Conservation (phyloP, 2,888 invertebrate species). For the Enchytraeus crypticus region DNA sequence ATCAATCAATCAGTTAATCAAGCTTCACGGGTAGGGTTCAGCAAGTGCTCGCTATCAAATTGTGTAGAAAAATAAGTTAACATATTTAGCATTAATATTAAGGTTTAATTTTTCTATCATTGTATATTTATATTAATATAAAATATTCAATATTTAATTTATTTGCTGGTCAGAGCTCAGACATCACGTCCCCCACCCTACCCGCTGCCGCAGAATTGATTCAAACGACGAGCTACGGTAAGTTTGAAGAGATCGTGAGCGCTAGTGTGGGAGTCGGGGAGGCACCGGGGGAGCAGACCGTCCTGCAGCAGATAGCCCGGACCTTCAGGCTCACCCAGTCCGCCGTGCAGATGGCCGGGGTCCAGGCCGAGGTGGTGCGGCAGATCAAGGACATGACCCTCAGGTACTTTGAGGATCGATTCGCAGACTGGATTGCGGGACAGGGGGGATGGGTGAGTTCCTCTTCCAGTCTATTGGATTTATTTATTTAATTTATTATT, state of each 20-base stretch:
- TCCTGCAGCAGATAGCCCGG: conserved; percentile 41
- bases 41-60: no score
- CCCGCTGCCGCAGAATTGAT: conserved; percentile 28
- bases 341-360: conserved; percentile 38
- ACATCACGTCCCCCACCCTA: no score
- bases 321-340: conserved; percentile 40
- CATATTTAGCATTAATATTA: no score
- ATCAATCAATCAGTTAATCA: no score
- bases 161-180: no score
- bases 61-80: no score
- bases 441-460: conserved; percentile 46
- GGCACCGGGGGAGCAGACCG: conserved; percentile 27
- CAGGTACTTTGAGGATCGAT: conserved; percentile 41
- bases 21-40: no score
- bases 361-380: conserved; percentile 34
- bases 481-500: not conserved
- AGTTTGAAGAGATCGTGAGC: conserved; percentile 36
- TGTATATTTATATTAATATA: no score
- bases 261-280: conserved; percentile 29
- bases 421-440: conserved; percentile 44
- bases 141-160: no score
- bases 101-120: no score
- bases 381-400: conserved; percentile 42
- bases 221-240: conserved; percentile 35
- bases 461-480: not conserved